phyloP scores from a whole-genome alignment of 2,797 vertebrate species.

The Danionella dracula region DNA sequence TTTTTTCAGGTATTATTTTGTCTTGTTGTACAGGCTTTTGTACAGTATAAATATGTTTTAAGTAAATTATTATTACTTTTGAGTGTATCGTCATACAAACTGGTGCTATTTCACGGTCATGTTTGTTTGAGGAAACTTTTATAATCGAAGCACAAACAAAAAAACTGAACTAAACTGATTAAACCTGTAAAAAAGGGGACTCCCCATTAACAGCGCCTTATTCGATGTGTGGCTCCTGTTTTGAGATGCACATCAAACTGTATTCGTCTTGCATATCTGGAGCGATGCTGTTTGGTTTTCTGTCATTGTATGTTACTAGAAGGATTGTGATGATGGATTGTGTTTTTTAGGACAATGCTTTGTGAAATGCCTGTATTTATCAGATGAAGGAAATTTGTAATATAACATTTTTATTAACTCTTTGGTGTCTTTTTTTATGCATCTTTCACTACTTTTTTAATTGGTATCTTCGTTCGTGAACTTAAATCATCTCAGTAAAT shows the following conservation, averaged over 20 bases:
- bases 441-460: neutral
- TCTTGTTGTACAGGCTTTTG: conserved; percentile 49
- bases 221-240: conserved; percentile 16
- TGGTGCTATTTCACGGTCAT: conserved; percentile 35
- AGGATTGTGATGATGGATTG: conserved; percentile 46
- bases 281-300: conserved; percentile 26
- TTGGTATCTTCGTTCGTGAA: neutral
- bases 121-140: conserved; percentile 22
- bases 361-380: conserved; percentile 77
- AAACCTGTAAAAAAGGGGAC: conserved; percentile 5
- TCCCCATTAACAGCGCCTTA: conserved; percentile 10
- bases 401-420: conserved; percentile 65
- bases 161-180: neutral
- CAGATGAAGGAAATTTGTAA: conserved; percentile 64
- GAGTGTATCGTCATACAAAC: conserved; percentile 28
- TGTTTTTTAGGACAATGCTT: conserved; percentile 57
- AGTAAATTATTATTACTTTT: conserved; percentile 46
- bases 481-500: too few species aligned
- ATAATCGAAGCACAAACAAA: conserved; percentile 14
- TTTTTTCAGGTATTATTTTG: conserved; percentile 36
- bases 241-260: conserved; percentile 20
- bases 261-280: conserved; percentile 14
- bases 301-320: conserved; percentile 45
- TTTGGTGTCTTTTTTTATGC: conserved; percentile 47
- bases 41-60: conserved; percentile 41